Evolutionary conservation across 2,113 vertebrate species (phyloP), one percentile per base, ranked within the genome.

Genomic region (Mesembrinibis cayennensis): DNA sequence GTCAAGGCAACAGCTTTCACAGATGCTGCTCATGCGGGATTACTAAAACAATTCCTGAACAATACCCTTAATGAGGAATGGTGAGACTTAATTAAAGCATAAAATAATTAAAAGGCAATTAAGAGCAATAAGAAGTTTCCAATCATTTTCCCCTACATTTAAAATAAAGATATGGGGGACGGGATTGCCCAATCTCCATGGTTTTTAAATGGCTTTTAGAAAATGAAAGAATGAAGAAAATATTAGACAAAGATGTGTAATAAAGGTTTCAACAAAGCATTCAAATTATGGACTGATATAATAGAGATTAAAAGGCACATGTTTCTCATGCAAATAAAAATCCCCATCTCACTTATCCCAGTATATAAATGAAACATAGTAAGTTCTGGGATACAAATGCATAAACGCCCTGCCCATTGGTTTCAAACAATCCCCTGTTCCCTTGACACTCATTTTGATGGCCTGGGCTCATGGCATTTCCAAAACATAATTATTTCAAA

Each of bases 51-150:
- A 42, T 87, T 92, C 61, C 89, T 86, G 74, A 94, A 92, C 93
- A 82, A 92, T 73, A 63, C 30, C 30, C 85, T 95, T 87, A 94
- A 95, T 40, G 62, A 86, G 81, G 45, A 95, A 95, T 79, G 40
- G 93, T 82, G 67, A 96, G 71, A 91, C 79, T 96, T 97, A 96
- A 97, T 96, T 95, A 96, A 96, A 95, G 61, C 9, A 5, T 63
- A 78, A 82, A 96, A 88, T 94, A 95, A 95, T 95, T 97, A 97
- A 92, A 91, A 96, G 89, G 90, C 91, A 96, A 89, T 96, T 87
- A 95, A 96, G 78, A 79, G 53, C 79, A 93, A 79, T 86, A 88
- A 93, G 38, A 76, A 85, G 55, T 82, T 93, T 77, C 94, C 84
- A 56, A 77, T 80, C 44, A 45, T 93, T 89, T 89, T 13, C 62